Evolutionary conservation across 1,140 invertebrate species (phyloP), one percentile per base, ranked within the genome.

Genomic region (Zophobas atratus): DNA sequence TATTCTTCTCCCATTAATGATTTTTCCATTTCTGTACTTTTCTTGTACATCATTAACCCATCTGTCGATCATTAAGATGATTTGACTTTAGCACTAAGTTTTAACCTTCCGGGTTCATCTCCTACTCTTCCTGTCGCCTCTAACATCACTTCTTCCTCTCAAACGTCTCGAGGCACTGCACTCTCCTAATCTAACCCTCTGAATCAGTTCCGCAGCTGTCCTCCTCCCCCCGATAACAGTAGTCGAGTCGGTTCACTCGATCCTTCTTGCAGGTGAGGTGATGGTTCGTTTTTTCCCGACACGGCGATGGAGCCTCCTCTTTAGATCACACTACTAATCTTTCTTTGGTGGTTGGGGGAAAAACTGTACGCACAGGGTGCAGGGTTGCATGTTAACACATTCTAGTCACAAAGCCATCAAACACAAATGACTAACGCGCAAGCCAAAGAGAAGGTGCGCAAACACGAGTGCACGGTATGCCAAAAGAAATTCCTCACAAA

Each of bases 401-500:
- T 82, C 81, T 82, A 82, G 81, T 82, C 81, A 82, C 75, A 73
- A 51, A 41, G 74, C 70, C 51, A 73, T 48, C 56, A 75, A 75
- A 73, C 48, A 72, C 79, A 51, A 80, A 83, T 84, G 81, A 84
- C 83, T 41, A 77, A 83, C 76, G 76, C 81, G 70, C 81, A 83
- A 81, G 80, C 82, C 8, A 67, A 67, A 67, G 43, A 46, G 43
- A 80, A 80, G 70, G 43, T 74, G 34, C 83, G 84, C 6, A 86
- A 84, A 74, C 83, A 84, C 71, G 56, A 81, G 75, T 92, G 90
- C 85, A 85, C 88, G 53, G 81, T 86, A 36, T 91, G 90, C 76
- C 77, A 86, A 1, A 91, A 89, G 84, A 85, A 81, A 32, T 90
- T 89, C 80, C 83, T 84, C 67, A 86, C 84, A 32, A 89, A 88